Evolutionary conservation across 2,113 vertebrate genomes (phyloP), one percentile per base, ranked within the genome.

Genomic region (Panurus biarmicus): DNA sequence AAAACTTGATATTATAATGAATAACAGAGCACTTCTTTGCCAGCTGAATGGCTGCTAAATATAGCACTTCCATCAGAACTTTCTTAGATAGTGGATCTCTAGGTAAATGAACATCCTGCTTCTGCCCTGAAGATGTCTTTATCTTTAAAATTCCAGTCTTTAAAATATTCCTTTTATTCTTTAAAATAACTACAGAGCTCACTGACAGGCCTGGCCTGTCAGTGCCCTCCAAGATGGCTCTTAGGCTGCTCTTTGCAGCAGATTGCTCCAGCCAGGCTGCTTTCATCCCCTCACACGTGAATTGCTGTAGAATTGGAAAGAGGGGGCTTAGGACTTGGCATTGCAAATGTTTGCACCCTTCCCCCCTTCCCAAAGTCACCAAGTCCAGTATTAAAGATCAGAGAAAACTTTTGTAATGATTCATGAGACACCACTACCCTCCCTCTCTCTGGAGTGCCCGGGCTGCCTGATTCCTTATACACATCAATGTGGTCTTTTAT

Each of bases 401-500:
- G 31, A 97, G 40, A 56, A 91, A 92, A 84, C 24, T 9, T 89
- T 56, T 87, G 29, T 78, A 93, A 89, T 95, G 83, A 86, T 93
- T 95, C 58, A 54, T 87, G 83, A 82, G 54, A 91, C 75, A 86
- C 65, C 75, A 56, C 70, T 73, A 50, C 62, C 51, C 53, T 90
- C 50, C 40, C 57, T 92, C 71, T 60, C 79, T 73, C 56, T 33
- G 6, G 18, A 85, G 61, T 33, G 66, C 70, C 51, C n/a, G 9
- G 9, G 11, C 64, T 84, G 74, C 77, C 77, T 58, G 26, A 76
- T 91, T 92, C 57, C 50, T 94, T 62, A 26, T 86, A 76, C 69
- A 81, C 89, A 94, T 83, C 86, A 87, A 62, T 89, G 47, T 65
- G 64, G 33, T 57, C 67, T 95, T 95, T 96, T 96, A 94, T 77